phyloP scores from a whole-genome alignment of 1,140 invertebrate species.

The Vanessa atalanta region DNA sequence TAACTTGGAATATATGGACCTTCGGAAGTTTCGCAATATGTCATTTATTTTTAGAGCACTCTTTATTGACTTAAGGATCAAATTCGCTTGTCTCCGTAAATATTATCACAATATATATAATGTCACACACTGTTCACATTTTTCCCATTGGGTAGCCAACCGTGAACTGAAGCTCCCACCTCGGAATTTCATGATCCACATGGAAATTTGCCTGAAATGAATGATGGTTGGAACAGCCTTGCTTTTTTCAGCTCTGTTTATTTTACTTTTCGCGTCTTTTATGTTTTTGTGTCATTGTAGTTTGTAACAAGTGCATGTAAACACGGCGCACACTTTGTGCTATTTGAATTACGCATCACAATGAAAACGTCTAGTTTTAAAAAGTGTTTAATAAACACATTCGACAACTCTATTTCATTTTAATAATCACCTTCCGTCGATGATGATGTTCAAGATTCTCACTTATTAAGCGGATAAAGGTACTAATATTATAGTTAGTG shows the following conservation, averaged over 20 bases:
- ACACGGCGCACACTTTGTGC: constrained; percentile 13
- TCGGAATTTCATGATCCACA: constrained; percentile 28
- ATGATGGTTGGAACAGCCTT: constrained; percentile 34
- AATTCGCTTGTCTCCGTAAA: neutral
- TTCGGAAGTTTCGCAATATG: neutral
- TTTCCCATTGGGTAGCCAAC: constrained; percentile 19
- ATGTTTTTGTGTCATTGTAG: constrained; percentile 28
- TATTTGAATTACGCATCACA: neutral
- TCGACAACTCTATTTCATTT: no score
- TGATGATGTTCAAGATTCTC: no score
- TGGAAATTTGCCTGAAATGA: constrained; percentile 25
- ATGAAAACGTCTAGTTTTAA: neutral
- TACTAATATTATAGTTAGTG: no score
- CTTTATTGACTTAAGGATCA: neutral
- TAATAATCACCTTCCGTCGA: no score
- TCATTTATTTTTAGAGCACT: constrained; percentile 3
- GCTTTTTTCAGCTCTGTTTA: constrained; percentile 29
- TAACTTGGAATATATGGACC: neutral
- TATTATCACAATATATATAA: neutral
- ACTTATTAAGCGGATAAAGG: no score
- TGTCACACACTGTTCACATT: constrained; percentile 27
- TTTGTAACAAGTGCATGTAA: constrained; percentile 21
- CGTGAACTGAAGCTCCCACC: constrained; percentile 17
- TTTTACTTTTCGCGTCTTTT: constrained; percentile 24
- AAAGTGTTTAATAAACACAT: neutral